phyloP scores from a whole-genome alignment of 1,140 invertebrate genomes.

The Drosophila sp. region DNA sequence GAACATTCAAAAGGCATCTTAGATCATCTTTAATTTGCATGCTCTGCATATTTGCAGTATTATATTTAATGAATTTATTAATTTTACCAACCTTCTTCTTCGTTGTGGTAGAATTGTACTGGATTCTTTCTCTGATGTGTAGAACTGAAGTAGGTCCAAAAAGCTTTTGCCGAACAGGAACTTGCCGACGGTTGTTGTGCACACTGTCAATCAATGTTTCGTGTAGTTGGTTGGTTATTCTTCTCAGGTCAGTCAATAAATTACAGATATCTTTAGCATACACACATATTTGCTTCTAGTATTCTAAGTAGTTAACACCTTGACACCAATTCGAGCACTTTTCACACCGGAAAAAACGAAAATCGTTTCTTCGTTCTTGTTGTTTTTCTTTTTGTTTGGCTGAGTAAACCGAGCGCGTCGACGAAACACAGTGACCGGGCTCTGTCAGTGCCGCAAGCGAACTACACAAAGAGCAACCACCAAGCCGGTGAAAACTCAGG shows the following conservation, averaged over 20 bases:
- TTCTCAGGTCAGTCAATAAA: not conserved
- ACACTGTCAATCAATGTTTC: slow-evolving; percentile 33
- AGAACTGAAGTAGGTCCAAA: slow-evolving; percentile 1
- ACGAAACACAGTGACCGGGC: slow-evolving; percentile 66
- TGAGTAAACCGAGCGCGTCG: slow-evolving; percentile 45
- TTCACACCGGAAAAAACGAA: slow-evolving; percentile 6
- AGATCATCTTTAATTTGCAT: no score
- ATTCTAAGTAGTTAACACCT: slow-evolving; percentile 18
- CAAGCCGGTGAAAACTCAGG: slow-evolving; percentile 69
- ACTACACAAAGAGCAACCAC: slow-evolving; percentile 62
- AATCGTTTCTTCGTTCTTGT: slow-evolving; percentile 1
- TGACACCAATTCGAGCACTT: slow-evolving; percentile 16
- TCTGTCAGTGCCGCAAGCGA: slow-evolving; percentile 72
- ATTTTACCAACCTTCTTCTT: no score
- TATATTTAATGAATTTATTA: no score
- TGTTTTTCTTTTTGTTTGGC: not conserved
- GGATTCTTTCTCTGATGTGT: no score
- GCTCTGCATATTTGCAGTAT: no score
- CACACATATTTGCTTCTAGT: not conserved
- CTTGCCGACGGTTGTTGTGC: slow-evolving; percentile 68
- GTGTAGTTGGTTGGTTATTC: no score
- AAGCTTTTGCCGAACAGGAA: slow-evolving; percentile 2
- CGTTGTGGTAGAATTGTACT: no score
- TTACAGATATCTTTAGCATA: not conserved
- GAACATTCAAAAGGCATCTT: no score